Base-by-base conservation (phyloP, 2,113 vertebrate genomes). In the Halcyon malimbica region DNA sequence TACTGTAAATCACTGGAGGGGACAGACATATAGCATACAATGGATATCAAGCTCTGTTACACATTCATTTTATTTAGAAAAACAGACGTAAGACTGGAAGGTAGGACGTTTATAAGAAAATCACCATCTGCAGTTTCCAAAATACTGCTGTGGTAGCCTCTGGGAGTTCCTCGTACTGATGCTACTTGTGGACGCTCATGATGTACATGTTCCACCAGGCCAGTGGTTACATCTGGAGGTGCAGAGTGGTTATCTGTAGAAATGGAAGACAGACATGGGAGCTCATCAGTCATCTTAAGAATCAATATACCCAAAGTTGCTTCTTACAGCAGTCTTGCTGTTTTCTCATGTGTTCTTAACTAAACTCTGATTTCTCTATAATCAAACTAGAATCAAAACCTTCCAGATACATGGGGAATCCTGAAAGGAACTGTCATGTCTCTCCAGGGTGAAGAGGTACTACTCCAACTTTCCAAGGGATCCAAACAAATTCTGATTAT, bases 101-200 rank as follows among this genome's bases (percentile, higher is more conserved):
- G 54, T 1, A 65, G 68, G 48, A 84, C 54, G n/a, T 79, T 48
- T 85, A 4, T n/a, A 87, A 75, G 4, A n/a, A 51, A 98, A 98
- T 99, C 97, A 99, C 99, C 99, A 95, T 99, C 99, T 78, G 99
- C 99, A 1, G 99, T 99, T 95, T 99, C 99, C 98, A 99, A 98
- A 76, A 98, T 89, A 90, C 97, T 98, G 96, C 98, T 97, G 83
- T 97, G 97, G 96, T 97, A 98, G 93, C 98, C 98, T 25, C 98
- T 98, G 83, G 99, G 98, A 69, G 98, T 85, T 48, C 98, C 98
- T 97, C 98, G 98, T 77, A 99, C 98, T 2, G 99, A 99, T 10
- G 98, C 98, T 39, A 98, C 97, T 96, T 99, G 99, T 3, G 99
- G 98, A 62, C 96, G 98, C 94, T 99, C 99, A 6, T 97, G 97